Evolutionary conservation across 2,888 invertebrate genomes (phyloP).

Genomic region (Seira musarum): DNA sequence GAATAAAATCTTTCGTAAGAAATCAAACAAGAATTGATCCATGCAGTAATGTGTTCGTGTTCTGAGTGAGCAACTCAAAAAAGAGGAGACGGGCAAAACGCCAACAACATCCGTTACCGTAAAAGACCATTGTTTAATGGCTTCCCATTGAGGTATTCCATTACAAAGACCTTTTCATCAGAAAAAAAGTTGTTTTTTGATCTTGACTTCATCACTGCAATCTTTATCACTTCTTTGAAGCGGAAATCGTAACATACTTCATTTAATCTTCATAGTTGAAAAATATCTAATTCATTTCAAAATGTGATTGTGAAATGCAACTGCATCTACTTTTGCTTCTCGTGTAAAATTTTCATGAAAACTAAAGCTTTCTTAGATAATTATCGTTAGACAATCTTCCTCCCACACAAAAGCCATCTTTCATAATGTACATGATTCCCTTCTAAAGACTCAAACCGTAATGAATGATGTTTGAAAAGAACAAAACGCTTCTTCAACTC

Average conservation of each 20-base stretch:
- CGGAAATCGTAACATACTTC: neutral
- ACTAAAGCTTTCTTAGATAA: too few relatives aligned
- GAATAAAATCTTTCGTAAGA: conserved; percentile 55
- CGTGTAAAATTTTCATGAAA: too few relatives aligned
- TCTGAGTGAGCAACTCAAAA: neutral
- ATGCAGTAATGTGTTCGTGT: neutral
- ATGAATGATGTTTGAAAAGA: too few relatives aligned
- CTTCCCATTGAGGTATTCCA: conserved; percentile 19
- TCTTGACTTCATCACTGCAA: conserved; percentile 4
- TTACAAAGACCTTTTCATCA: conserved; percentile 10
- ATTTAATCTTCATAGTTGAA: neutral
- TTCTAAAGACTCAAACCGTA: too few relatives aligned
- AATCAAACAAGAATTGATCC: conserved; percentile 51
- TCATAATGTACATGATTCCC: too few relatives aligned
- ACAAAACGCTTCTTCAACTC: too few relatives aligned
- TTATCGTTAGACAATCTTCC: too few relatives aligned
- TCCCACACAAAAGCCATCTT: too few relatives aligned
- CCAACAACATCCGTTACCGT: conserved; percentile 56
- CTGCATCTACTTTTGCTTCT: too few relatives aligned
- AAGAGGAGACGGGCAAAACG: conserved; percentile 33
- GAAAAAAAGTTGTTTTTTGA: neutral
- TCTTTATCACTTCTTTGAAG: too few relatives aligned
- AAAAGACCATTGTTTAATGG: conserved; percentile 41
- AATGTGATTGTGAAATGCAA: too few relatives aligned
- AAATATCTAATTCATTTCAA: conserved; percentile 1